Evolutionary conservation across 2,797 vertebrate species (phyloP).

Genomic region (Gymnothorax reevesii): DNA sequence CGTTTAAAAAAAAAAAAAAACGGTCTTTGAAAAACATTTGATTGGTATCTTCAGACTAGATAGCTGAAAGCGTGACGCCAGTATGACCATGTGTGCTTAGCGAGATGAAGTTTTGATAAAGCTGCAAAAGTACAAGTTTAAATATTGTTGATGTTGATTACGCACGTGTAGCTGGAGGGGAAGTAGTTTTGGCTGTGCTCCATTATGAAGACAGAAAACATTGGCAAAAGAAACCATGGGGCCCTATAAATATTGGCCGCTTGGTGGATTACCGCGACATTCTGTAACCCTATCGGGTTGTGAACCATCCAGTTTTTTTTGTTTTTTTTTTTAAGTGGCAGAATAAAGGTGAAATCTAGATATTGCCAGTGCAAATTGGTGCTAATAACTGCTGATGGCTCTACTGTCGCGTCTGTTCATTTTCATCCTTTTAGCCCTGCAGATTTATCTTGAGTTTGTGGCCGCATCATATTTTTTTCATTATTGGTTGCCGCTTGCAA

Average conservation of each 20-base stretch:
- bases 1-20: no score
- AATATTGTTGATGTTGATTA: background rate
- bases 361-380: background rate
- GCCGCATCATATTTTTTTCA: background rate
- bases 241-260: background rate
- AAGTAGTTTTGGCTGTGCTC: background rate
- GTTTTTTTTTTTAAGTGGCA: background rate
- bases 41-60: no score
- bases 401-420: background rate
- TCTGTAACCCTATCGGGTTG: background rate
- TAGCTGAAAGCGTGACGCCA: background rate
- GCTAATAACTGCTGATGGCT: background rate
- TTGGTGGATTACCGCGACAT: background rate
- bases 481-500: background rate
- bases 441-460: background rate
- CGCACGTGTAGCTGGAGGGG: background rate
- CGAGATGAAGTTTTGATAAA: no score
- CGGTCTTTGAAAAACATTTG: no score
- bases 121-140: no score
- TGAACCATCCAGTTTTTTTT: conserved; percentile 1
- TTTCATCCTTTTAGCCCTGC: background rate
- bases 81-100: no score
- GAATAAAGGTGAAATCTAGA: background rate
- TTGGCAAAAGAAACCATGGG: background rate
- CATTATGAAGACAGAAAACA: background rate